Percentiles rank a stretch among this genome's conserved stretches.
Conservation (phyloP, 2,113 vertebrate species). For the Verasper variegatus region DNA sequence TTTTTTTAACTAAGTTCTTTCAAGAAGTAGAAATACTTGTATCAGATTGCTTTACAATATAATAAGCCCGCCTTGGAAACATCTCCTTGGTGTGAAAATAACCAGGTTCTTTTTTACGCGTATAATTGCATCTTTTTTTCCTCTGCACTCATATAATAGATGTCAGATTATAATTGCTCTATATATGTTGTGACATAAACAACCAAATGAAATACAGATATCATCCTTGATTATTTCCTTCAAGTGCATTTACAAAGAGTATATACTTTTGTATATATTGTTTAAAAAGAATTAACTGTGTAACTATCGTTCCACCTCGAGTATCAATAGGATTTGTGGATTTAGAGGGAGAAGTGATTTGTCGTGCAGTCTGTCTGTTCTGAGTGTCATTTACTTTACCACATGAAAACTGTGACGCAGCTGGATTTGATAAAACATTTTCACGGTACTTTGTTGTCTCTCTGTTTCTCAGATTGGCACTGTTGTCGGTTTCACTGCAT, state of each 20-base stretch:
- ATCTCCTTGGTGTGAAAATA: neutral
- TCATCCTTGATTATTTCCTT: constrained; percentile 4
- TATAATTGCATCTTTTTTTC: neutral
- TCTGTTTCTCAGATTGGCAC: constrained; percentile 38
- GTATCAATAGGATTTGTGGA: neutral
- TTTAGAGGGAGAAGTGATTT: neutral
- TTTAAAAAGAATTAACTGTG: constrained; percentile 28
- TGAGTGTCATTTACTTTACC: constrained; percentile 2
- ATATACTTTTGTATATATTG: constrained; percentile 58
- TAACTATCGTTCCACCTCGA: neutral
- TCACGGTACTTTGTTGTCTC: constrained; percentile 7
- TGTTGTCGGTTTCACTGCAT: constrained; percentile 67
- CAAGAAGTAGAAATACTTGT: neutral
- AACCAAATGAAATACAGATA: constrained; percentile 19
- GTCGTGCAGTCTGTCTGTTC: neutral
- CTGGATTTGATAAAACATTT: constrained; percentile 17
- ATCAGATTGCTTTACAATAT: neutral
- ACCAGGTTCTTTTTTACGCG: neutral
- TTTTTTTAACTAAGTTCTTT: neutral
- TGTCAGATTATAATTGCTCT: constrained; percentile 20
- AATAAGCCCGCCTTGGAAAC: neutral
- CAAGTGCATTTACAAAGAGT: constrained; percentile 56
- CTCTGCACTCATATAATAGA: neutral
- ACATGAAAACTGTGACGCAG: constrained; percentile 30
- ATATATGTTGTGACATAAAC: constrained; percentile 33